A percentile compares a stretch with the other conserved stretches of the same genome.
Evolutionary conservation across 2,888 invertebrate species (phyloP).

Genomic region (Lobophora halterata): DNA sequence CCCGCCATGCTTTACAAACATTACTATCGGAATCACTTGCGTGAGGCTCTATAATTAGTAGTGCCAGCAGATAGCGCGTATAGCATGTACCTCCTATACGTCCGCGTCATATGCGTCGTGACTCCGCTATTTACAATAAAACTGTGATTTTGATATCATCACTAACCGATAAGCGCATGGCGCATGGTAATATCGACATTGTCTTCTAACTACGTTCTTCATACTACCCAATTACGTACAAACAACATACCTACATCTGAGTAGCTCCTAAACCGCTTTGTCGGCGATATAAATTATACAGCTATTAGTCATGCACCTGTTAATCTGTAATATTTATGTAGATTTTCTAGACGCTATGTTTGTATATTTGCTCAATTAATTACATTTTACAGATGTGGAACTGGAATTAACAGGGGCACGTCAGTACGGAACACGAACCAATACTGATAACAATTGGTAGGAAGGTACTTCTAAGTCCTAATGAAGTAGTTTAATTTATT

Average conservation of each 20-base stretch:
- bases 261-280: conserved; percentile 37
- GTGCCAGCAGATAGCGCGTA: conserved; percentile 56
- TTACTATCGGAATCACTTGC: conserved; percentile 51
- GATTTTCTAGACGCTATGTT: conserved; percentile 21
- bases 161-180: conserved; percentile 39
- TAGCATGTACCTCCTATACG: conserved; percentile 34
- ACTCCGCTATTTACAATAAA: conserved; percentile 59
- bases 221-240: conserved; percentile 29
- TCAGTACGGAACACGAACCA: conserved; percentile 5
- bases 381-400: conserved; percentile 10
- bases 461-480: too few species aligned
- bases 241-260: conserved; percentile 35
- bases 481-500: too few species aligned
- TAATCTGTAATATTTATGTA: conserved; percentile 34
- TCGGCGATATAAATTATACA: conserved; percentile 36
- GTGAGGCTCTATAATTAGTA: conserved; percentile 71
- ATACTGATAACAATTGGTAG: too few species aligned
- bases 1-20: conserved; percentile 49
- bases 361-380: conserved; percentile 22
- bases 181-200: conserved; percentile 36
- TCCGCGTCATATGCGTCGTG: conserved; percentile 56
- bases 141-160: conserved; percentile 58
- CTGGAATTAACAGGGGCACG: neutral
- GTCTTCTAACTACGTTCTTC: conserved; percentile 41
- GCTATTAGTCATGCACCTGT: conserved; percentile 36